Percentiles rank a stretch among this genome's conserved stretches.
phyloP scores from a whole-genome alignment of 2,797 vertebrate species.

The Microchirus variegatus region DNA sequence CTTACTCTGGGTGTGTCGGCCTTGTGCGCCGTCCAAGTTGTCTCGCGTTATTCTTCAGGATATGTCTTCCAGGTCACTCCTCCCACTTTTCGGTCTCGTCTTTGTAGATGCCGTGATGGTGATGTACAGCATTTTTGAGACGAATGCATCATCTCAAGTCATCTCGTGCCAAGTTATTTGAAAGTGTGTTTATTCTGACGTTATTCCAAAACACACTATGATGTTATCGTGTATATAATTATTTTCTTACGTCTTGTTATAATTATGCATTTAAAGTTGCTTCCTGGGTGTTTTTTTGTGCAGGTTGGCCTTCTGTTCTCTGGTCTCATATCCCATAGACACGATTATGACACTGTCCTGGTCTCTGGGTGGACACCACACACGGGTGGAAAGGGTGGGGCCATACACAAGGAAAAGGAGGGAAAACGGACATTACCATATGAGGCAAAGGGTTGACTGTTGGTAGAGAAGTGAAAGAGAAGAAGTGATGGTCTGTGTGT shows the following conservation, averaged over 20 bases:
- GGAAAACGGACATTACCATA: conserved; percentile 19
- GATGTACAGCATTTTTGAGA: conserved; percentile 10
- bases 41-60: conserved; percentile 25
- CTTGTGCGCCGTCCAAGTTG: conserved; percentile 24
- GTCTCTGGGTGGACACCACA: conserved; percentile 59
- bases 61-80: conserved; percentile 43
- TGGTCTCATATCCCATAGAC: conserved; percentile 38
- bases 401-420: conserved; percentile 25
- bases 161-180: background rate
- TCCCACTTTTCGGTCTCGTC: conserved; percentile 20
- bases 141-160: background rate
- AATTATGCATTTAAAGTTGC: too few relatives aligned
- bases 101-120: conserved; percentile 7
- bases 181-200: conserved; percentile 3
- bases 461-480: conserved; percentile 30
- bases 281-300: too few relatives aligned
- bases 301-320: conserved; percentile 26
- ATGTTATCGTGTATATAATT: background rate
- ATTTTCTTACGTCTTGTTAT: too few relatives aligned
- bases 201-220: background rate
- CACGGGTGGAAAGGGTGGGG: conserved; percentile 53
- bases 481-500: conserved; percentile 36
- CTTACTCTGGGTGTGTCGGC: conserved; percentile 59
- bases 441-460: conserved; percentile 24
- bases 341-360: conserved; percentile 51